These are phyloP conservation scores for Anguilla pacifica DNA, from an alignment of 2,797 vertebrate species.

Conservation along the genomic window DNA sequence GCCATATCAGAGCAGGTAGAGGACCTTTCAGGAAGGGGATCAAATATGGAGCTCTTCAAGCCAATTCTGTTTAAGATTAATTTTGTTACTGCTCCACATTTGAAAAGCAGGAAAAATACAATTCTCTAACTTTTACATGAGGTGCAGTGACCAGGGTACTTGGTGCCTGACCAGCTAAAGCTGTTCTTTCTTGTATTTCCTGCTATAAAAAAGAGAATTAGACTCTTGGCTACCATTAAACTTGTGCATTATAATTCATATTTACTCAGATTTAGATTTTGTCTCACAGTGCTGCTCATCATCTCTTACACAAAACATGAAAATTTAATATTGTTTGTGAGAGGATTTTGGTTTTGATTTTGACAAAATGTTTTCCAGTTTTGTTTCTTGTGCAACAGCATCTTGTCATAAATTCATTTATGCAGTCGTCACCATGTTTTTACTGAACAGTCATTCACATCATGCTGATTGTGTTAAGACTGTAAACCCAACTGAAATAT, in stretches of 20 bases:
- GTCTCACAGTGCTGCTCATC: neutral
- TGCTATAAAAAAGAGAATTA: neutral
- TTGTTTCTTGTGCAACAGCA: neutral
- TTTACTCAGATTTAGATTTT: neutral
- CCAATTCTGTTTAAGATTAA: neutral
- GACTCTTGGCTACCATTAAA: neutral
- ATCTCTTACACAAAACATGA: neutral
- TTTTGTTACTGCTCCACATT: neutral
- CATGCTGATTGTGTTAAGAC: conserved; percentile 49
- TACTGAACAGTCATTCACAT: neutral
- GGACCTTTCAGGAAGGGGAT: neutral
- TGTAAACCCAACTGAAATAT: conserved; percentile 65
- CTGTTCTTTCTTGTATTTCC: neutral
- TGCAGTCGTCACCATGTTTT: neutral
- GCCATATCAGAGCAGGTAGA: neutral
- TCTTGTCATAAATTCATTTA: neutral
- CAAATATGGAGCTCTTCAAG: neutral
- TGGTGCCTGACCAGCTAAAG: neutral
- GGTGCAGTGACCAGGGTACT: neutral
- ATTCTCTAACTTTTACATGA: neutral
- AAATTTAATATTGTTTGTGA: neutral
- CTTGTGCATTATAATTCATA: neutral
- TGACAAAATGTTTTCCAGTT: neutral
- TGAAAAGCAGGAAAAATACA: neutral
- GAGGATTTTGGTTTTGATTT: neutral